phyloP scores from a whole-genome alignment of 2,888 invertebrate species.

The Penaeus monodon region DNA sequence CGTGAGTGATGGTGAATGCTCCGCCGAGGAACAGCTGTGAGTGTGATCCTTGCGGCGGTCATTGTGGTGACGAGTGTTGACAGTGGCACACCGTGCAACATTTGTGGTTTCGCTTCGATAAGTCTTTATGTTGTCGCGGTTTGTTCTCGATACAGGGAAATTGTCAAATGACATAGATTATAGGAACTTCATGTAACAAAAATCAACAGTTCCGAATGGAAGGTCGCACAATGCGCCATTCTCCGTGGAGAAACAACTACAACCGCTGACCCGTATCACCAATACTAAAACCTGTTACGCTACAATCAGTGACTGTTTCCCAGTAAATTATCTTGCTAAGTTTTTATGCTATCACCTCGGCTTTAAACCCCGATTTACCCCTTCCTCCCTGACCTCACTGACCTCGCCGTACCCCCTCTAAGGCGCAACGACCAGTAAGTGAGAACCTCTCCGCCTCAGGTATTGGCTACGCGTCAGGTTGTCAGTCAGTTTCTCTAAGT shows the following conservation, averaged over 20 bases:
- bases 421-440: not conserved
- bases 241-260: too few relatives aligned
- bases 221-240: too few relatives aligned
- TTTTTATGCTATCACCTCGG: constrained; percentile 6
- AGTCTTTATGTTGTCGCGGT: too few relatives aligned
- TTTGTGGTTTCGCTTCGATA: not conserved
- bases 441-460: constrained; percentile 9
- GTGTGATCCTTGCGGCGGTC: not conserved
- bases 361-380: not conserved
- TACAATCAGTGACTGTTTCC: not conserved
- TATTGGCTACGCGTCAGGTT: constrained; percentile 1
- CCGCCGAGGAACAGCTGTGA: too few relatives aligned
- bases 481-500: constrained; percentile 6
- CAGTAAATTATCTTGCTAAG: constrained; percentile 1
- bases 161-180: too few relatives aligned
- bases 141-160: too few relatives aligned
- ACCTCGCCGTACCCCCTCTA: constrained; percentile 6
- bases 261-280: not conserved
- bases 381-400: constrained; percentile 9
- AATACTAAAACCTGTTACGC: not conserved
- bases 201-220: too few relatives aligned
- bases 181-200: too few relatives aligned
- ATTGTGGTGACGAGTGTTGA: constrained; percentile 16
- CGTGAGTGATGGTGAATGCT: too few relatives aligned
- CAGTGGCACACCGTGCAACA: constrained; percentile 3